Evolutionary conservation across 1,140 invertebrate species (phyloP).

Genomic region (Chironomus striatipennis): DNA sequence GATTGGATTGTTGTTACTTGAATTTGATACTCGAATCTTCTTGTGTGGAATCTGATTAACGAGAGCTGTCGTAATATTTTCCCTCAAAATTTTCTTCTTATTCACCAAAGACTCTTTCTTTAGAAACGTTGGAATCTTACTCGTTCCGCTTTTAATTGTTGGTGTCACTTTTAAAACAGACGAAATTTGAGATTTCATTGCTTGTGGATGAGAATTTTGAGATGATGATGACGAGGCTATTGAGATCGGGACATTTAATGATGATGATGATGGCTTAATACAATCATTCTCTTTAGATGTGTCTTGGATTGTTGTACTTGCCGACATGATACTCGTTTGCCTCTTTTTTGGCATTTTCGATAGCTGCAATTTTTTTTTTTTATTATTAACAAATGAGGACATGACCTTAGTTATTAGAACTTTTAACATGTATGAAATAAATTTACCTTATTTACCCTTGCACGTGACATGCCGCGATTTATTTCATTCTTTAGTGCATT

Average conservation of each 20-base stretch:
- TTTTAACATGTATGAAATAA: neutral
- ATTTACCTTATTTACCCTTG: neutral
- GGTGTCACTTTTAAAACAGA: neutral
- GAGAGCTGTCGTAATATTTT: neutral
- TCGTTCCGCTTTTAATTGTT: neutral
- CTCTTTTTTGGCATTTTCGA: neutral
- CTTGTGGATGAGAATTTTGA: constrained; percentile 5
- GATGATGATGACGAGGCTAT: neutral
- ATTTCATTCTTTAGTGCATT: constrained; percentile 43
- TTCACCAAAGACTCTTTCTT: neutral
- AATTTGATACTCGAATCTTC: neutral
- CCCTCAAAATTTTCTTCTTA: neutral
- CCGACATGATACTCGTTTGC: neutral
- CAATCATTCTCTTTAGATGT: neutral
- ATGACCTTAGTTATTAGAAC: neutral
- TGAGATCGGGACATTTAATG: neutral
- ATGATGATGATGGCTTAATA: neutral
- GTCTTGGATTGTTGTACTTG: constrained; percentile 9
- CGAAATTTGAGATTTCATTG: neutral
- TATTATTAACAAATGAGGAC: neutral
- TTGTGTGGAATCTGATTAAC: neutral
- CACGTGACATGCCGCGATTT: neutral
- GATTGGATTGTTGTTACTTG: neutral
- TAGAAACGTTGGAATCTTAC: neutral
- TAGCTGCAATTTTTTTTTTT: neutral